These are phyloP conservation scores for Macrophya annulata DNA, from an alignment of 2,888 invertebrate genomes.

Conservation along the genomic window DNA sequence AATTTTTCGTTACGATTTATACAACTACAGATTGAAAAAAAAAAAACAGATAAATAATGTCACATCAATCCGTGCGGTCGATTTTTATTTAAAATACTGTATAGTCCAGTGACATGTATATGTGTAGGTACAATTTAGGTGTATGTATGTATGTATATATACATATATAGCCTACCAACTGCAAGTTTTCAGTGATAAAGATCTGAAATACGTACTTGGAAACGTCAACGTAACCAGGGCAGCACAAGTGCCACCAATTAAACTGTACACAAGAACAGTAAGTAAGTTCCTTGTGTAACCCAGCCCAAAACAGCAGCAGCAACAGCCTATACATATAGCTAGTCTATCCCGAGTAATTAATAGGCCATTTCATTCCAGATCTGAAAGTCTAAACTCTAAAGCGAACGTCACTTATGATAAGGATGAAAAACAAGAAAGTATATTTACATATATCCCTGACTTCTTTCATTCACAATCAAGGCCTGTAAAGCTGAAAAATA, in stretches of 20 bases:
- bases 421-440: not conserved
- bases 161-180: not conserved
- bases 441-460: not conserved
- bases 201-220: slow-evolving; percentile 43
- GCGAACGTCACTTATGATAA: slow-evolving; percentile 13
- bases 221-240: slow-evolving; percentile 43
- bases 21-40: too few species aligned
- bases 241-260: slow-evolving; percentile 30
- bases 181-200: not conserved
- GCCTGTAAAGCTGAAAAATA: not conserved
- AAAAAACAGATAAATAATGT: too few species aligned
- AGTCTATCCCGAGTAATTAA: not conserved
- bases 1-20: too few species aligned
- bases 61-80: not conserved
- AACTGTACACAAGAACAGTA: not conserved
- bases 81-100: not conserved
- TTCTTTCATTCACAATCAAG: not conserved
- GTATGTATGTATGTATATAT: not conserved
- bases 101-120: not conserved
- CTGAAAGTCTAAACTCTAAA: not conserved
- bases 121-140: not conserved
- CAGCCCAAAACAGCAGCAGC: not conserved
- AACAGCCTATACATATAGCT: not conserved
- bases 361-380: slow-evolving; percentile 17
- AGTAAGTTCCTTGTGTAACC: not conserved